phyloP scores from a whole-genome alignment of 2,888 invertebrate species.

The Linnaemya tessellans region DNA sequence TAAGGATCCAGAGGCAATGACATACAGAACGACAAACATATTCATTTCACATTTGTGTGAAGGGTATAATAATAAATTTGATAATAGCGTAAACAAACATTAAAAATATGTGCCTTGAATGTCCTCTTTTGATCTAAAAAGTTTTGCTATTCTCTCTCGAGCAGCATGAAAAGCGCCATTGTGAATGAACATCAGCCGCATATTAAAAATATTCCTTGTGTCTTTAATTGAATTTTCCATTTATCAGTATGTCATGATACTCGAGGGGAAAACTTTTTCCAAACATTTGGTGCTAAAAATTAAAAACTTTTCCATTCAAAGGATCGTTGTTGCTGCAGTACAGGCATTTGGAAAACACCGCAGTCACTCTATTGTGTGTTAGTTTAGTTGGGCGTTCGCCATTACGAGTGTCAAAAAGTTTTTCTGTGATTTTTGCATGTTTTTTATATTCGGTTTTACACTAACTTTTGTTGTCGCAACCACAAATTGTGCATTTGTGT shows the following conservation, averaged over 20 bases:
- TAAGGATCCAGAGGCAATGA: too few species aligned
- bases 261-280: not conserved
- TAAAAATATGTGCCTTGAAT: too few species aligned
- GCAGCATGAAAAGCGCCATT: too few species aligned
- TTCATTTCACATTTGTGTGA: too few species aligned
- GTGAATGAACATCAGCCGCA: too few species aligned
- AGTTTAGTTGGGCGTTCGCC: not conserved
- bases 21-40: too few species aligned
- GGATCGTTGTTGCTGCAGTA: not conserved
- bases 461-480: conserved; percentile 20
- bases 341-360: not conserved
- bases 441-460: not conserved
- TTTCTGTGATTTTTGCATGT: conserved; percentile 3
- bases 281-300: not conserved
- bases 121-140: too few species aligned
- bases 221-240: not conserved
- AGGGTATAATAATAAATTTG: too few species aligned
- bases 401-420: conserved; percentile 25
- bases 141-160: too few species aligned
- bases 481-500: conserved; percentile 34
- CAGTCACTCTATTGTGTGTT: conserved; percentile 17
- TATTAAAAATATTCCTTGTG: too few species aligned
- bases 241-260: not conserved
- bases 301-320: conserved; percentile 1
- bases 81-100: too few species aligned